phyloP scores from a whole-genome alignment of 2,113 vertebrate genomes.

The Talpa occidentalis region DNA sequence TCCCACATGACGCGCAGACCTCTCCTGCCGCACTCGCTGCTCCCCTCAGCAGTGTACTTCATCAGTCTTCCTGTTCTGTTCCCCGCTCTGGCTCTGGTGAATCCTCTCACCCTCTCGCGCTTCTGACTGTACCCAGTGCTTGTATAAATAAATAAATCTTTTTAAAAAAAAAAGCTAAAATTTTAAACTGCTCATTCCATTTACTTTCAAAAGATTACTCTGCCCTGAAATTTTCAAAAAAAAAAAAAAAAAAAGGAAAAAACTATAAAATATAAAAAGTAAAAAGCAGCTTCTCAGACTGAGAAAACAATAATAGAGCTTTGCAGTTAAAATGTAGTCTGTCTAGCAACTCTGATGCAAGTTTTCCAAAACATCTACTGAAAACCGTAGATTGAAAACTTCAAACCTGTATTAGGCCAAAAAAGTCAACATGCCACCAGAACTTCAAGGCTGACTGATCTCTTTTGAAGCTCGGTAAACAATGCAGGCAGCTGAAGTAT shows the following conservation, averaged over 20 bases:
- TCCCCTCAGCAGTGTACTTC: no score
- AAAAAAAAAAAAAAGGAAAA: background rate
- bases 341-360: background rate
- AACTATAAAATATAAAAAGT: background rate
- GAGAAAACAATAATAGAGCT: background rate
- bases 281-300: conserved; percentile 1
- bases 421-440: background rate
- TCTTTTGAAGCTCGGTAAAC: background rate
- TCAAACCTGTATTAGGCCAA: background rate
- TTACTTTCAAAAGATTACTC: background rate
- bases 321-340: background rate
- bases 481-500: background rate
- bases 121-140: no score
- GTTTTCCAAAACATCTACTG: background rate
- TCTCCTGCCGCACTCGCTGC: no score
- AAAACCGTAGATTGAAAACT: background rate
- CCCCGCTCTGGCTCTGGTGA: no score
- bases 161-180: background rate
- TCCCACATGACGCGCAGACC: no score
- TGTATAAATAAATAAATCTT: no score
- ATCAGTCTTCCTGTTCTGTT: no score
- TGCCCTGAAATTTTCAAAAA: no score
- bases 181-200: background rate
- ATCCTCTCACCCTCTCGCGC: no score
- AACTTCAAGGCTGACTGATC: background rate